phyloP scores from a whole-genome alignment of 2,888 invertebrate species.

The Rhagonycha lutea region DNA sequence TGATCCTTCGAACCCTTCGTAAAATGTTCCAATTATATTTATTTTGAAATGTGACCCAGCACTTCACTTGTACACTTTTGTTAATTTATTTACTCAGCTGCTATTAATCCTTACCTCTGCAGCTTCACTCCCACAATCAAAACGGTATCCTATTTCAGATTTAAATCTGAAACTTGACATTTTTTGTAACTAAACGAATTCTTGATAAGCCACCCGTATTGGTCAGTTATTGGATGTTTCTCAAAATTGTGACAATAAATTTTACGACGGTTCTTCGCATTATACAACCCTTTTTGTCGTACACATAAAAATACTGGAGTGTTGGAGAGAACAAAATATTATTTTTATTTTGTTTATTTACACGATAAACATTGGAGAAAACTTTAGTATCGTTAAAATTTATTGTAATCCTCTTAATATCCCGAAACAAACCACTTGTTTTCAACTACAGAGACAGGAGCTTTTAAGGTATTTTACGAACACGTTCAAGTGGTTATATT shows the following conservation, averaged over 20 bases:
- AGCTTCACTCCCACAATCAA: constrained; percentile 3
- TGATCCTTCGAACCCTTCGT: background rate
- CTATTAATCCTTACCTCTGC: constrained; percentile 11
- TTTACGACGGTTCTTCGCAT: background rate
- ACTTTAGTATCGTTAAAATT: background rate
- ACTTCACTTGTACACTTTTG: background rate
- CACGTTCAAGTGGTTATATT: background rate
- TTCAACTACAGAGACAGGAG: constrained; percentile 1
- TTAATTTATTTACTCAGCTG: constrained; percentile 24
- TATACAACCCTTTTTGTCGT: background rate
- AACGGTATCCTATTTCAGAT: constrained; percentile 13
- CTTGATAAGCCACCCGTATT: background rate
- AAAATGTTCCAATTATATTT: constrained; percentile 4
- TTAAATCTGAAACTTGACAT: constrained; percentile 13
- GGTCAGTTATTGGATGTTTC: background rate
- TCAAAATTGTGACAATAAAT: background rate
- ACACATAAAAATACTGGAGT: background rate
- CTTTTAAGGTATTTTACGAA: background rate
- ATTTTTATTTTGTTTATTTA: background rate
- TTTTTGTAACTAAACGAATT: background rate
- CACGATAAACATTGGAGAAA: background rate
- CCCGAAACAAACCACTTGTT: background rate
- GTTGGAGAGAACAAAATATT: background rate
- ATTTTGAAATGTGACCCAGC: constrained; percentile 19
- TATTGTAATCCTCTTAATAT: background rate